Base-by-base conservation (phyloP, 1,140 invertebrate genomes). In the Ruditapes philippinarum region DNA sequence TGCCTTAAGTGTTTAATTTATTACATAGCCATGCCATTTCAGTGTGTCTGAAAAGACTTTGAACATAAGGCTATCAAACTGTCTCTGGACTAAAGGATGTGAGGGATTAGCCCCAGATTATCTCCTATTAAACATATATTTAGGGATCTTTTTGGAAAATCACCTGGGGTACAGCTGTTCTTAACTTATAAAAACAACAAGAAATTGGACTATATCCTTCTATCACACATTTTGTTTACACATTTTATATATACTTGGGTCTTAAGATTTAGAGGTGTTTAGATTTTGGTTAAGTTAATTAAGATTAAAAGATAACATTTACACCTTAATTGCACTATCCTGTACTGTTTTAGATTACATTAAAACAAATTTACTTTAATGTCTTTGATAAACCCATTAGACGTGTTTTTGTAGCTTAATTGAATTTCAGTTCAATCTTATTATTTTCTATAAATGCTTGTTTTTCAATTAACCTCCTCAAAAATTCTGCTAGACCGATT, bases 221-320 rank as follows among this genome's bases (percentile, higher is more conserved):
- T 19, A 74, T 84, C 62, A 84, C 82, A 84, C 82, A 73, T 84
- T 36, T 73, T 84, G 82, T 84, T 73, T 84, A 49, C 25, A 73
- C 38, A 73, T n/a, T 73, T 84, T 31, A 84, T 54, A 51, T 84
- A 84, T 84, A 84, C 82, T 84, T 84, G 45, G 28, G 25, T 68
- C 49, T 84, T 84, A 74, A 70, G 62, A 70, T 73, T 14, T n/a
- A 9, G 11, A 70, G 36, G 65, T 70, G 65, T 70, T 70, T 70
- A n/a, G 65, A 40, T 28, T 70, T 38, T 70, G 65, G 17, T 38
- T 22, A 70, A 28, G 65, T 38, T 38, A 38, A 33, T 70, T 70
- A 70, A 1, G 9, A 17, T 70, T 31, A 60, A 36, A 40, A 57
- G 79, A 81, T 81, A 81, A 81, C 14, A 81, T 81, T 40, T 62